These are phyloP conservation scores for Dissostichus mawsoni DNA, from an alignment of 2,113 vertebrate genomes.

Conservation along the genomic window DNA sequence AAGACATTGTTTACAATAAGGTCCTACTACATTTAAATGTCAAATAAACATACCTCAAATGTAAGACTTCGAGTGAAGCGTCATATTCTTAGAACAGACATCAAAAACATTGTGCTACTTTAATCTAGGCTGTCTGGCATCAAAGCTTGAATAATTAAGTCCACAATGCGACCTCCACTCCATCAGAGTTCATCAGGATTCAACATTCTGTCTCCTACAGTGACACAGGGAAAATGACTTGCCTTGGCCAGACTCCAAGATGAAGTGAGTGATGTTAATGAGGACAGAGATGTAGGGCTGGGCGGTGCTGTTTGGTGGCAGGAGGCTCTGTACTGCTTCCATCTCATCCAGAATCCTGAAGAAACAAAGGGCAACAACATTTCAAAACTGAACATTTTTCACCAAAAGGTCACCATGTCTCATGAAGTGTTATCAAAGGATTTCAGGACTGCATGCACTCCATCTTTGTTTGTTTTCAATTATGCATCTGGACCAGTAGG, in stretches of 20 bases:
- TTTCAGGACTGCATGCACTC: not conserved
- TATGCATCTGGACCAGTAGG: not conserved
- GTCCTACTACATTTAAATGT: not conserved
- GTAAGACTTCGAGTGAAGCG: conserved; percentile 22
- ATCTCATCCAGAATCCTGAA: conserved; percentile 77
- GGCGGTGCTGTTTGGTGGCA: conserved; percentile 69
- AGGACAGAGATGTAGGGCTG: conserved; percentile 62
- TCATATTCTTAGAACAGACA: not conserved
- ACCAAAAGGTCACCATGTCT: conserved; percentile 17
- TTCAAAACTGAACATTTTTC: conserved; percentile 9
- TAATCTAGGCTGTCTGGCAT: conserved; percentile 1
- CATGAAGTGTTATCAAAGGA: not conserved
- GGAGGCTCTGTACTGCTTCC: conserved; percentile 62
- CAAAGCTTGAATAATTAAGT: conserved; percentile 13
- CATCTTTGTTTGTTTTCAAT: not conserved
- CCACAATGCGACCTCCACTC: conserved; percentile 7
- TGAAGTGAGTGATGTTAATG: conserved; percentile 62
- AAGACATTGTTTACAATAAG: conserved; percentile 3
- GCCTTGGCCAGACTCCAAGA: conserved; percentile 74
- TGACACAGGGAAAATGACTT: conserved; percentile 54
- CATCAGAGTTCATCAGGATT: conserved; percentile 48
- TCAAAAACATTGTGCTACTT: not conserved
- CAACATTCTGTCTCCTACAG: conserved; percentile 28
- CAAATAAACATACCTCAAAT: conserved; percentile 41
- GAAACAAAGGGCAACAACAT: conserved; percentile 40